These are phyloP conservation scores for Trachurus trachurus DNA, from an alignment of 2,797 vertebrate genomes.

Conservation along the genomic window DNA sequence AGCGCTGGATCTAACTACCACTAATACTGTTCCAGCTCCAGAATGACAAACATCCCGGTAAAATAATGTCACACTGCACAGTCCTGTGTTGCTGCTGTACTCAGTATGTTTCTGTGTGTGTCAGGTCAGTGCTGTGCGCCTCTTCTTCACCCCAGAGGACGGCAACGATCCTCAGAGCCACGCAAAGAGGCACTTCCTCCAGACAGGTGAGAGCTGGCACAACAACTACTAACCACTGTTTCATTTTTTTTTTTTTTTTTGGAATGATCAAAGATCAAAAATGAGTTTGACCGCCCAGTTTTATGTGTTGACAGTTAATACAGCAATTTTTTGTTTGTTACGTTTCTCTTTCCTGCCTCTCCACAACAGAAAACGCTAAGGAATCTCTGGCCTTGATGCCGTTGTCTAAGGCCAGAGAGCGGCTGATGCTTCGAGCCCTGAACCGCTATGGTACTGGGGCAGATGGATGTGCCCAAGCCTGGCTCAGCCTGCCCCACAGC, in stretches of 20 bases:
- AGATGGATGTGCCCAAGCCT: constrained; percentile 90
- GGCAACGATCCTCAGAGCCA: constrained; percentile 90
- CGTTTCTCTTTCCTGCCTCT: constrained; percentile 57
- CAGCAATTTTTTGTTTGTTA: too few species aligned
- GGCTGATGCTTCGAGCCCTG: constrained; percentile 91
- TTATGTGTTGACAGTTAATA: too few species aligned
- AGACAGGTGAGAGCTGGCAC: constrained; percentile 85
- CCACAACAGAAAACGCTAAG: constrained; percentile 91
- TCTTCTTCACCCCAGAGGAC: constrained; percentile 94
- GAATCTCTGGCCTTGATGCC: constrained; percentile 92
- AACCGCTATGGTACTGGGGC: constrained; percentile 91
- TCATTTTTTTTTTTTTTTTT: neutral
- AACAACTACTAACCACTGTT: too few species aligned
- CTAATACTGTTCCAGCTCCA: neutral
- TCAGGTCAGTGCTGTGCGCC: constrained; percentile 90
- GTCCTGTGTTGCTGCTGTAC: neutral
- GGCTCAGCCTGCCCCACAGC: constrained; percentile 95
- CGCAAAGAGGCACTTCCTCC: constrained; percentile 93
- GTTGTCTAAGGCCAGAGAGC: constrained; percentile 91
- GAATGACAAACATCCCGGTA: neutral
- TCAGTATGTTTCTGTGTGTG: constrained; percentile 18
- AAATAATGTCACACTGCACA: neutral
- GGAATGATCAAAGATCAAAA: neutral
- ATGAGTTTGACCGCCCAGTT: neutral
- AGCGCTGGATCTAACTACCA: neutral